A percentile compares a stretch with the other conserved stretches of the same genome.
Evolutionary conservation across 23 tunicate genomes (phyloP).

Genomic region (Trididemnum miniatum): DNA sequence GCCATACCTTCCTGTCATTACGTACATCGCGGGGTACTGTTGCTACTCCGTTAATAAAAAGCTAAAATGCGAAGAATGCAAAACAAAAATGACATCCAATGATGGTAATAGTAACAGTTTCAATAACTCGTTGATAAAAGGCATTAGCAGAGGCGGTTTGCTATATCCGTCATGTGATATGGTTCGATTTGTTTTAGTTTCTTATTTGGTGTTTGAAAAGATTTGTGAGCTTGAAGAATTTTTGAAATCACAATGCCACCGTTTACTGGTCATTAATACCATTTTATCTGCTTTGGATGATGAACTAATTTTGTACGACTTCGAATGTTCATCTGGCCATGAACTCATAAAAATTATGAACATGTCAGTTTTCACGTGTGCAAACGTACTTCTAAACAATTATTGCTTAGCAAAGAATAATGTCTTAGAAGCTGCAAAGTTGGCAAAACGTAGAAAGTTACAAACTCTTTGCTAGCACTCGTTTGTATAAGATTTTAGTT

Average conservation of each 20-base stretch:
- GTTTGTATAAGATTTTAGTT: neutral
- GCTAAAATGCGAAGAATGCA: slow-evolving; percentile 13
- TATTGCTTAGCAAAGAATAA: slow-evolving; percentile 9
- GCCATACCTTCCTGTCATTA: slow-evolving; percentile 29
- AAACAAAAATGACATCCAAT: neutral
- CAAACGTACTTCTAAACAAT: slow-evolving; percentile 8
- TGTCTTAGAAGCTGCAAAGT: neutral
- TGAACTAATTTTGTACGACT: neutral
- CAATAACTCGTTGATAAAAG: slow-evolving; percentile 1
- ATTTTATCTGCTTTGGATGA: slow-evolving; percentile 26
- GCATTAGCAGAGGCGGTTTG: slow-evolving; percentile 5
- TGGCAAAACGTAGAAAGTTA: slow-evolving; percentile 20
- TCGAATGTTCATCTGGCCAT: neutral
- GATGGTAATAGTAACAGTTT: neutral
- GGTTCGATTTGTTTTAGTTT: neutral
- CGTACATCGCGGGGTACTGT: slow-evolving; percentile 26
- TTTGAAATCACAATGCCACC: slow-evolving; percentile 11
- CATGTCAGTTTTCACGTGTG: slow-evolving; percentile 9
- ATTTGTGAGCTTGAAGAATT: neutral
- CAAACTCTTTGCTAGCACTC: slow-evolving; percentile 1
- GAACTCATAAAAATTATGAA: neutral
- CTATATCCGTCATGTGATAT: slow-evolving; percentile 21
- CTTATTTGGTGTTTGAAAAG: neutral
- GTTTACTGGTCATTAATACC: neutral
- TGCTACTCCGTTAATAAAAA: slow-evolving; percentile 25